Percentiles rank a stretch among this genome's conserved stretches.
phyloP scores from a whole-genome alignment of 1,140 invertebrate genomes.

The Ceratina calcarata region DNA sequence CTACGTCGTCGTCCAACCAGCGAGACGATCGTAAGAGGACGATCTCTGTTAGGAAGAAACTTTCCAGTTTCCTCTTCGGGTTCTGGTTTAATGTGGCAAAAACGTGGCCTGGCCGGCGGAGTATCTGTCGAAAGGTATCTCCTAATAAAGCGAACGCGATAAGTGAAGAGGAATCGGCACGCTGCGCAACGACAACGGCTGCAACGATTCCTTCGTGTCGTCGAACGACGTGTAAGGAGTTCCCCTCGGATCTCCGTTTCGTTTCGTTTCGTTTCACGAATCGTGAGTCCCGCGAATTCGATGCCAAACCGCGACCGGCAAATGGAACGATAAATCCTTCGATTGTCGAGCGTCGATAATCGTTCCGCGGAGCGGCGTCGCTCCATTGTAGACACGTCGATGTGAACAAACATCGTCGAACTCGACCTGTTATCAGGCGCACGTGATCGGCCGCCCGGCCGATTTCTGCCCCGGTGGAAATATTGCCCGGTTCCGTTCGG shows the following conservation, averaged over 20 bases:
- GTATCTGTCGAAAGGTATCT: slow-evolving; percentile 48
- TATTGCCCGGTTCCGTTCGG: slow-evolving; percentile 36
- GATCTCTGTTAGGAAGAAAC: slow-evolving; percentile 10
- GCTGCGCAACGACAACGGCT: neutral
- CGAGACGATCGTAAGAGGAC: neutral
- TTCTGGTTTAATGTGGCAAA: slow-evolving; percentile 20
- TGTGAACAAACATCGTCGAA: slow-evolving; percentile 63
- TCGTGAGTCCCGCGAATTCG: slow-evolving; percentile 50
- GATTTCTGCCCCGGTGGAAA: slow-evolving; percentile 50
- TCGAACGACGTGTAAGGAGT: slow-evolving; percentile 44
- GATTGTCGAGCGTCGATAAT: slow-evolving; percentile 70
- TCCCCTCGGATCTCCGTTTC: neutral
- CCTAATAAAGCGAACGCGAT: slow-evolving; percentile 49
- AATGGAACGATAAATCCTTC: slow-evolving; percentile 71
- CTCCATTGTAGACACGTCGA: slow-evolving; percentile 53
- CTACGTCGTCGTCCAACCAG: neutral
- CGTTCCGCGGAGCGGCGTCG: slow-evolving; percentile 54
- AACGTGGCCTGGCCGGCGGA: slow-evolving; percentile 5
- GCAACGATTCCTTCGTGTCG: slow-evolving; percentile 25
- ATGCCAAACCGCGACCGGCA: slow-evolving; percentile 30
- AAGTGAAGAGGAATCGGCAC: slow-evolving; percentile 45
- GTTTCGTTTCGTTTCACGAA: slow-evolving; percentile 8
- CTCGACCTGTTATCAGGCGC: slow-evolving; percentile 65
- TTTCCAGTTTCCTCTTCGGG: slow-evolving; percentile 13
- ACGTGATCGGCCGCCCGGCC: slow-evolving; percentile 60